Percentiles rank a stretch among this genome's conserved stretches.
Conservation (phyloP, 53 echinoderm and acorn worm genomes). For the Actinopyga echinites region DNA sequence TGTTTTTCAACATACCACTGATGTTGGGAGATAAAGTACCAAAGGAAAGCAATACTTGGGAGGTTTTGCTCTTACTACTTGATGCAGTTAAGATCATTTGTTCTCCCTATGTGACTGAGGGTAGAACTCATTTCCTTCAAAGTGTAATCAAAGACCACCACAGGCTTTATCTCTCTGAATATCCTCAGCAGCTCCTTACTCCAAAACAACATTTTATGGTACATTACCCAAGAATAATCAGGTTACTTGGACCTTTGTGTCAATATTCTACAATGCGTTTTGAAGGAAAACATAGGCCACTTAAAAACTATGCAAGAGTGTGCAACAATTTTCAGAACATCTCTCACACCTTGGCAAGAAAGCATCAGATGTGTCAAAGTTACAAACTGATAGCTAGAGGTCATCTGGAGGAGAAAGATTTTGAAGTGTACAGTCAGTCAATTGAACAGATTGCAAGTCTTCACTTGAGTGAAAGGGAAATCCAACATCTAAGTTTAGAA, state of each 20-base stretch:
- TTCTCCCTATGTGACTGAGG: slow-evolving; percentile 47
- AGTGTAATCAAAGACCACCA: slow-evolving; percentile 39
- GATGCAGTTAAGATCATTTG: slow-evolving; percentile 48
- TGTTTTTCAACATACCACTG: slow-evolving; percentile 40
- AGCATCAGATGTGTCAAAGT: slow-evolving; percentile 28
- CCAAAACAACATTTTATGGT: slow-evolving; percentile 53
- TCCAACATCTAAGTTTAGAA: too few relatives aligned
- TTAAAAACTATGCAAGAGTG: slow-evolving; percentile 38
- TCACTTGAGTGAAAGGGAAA: too few relatives aligned
- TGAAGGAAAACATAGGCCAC: slow-evolving; percentile 61
- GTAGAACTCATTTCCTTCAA: slow-evolving; percentile 55
- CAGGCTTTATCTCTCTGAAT: slow-evolving; percentile 44
- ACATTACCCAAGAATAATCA: slow-evolving; percentile 49
- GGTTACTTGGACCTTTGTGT: slow-evolving; percentile 45
- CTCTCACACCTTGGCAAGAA: slow-evolving; percentile 30
- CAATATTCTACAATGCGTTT: slow-evolving; percentile 43
- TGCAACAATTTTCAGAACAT: slow-evolving; percentile 57
- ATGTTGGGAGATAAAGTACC: slow-evolving; percentile 49
- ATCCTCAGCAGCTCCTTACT: slow-evolving; percentile 14
- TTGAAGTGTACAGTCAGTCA: too few relatives aligned
- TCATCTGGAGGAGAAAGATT: not conserved
- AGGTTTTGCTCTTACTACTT: slow-evolving; percentile 49
- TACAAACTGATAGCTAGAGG: not conserved
- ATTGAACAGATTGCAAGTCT: too few relatives aligned
- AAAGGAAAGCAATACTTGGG: slow-evolving; percentile 42